Base-by-base conservation (phyloP, 1,140 invertebrate genomes). In the Caenorhabditis inopinata region DNA sequence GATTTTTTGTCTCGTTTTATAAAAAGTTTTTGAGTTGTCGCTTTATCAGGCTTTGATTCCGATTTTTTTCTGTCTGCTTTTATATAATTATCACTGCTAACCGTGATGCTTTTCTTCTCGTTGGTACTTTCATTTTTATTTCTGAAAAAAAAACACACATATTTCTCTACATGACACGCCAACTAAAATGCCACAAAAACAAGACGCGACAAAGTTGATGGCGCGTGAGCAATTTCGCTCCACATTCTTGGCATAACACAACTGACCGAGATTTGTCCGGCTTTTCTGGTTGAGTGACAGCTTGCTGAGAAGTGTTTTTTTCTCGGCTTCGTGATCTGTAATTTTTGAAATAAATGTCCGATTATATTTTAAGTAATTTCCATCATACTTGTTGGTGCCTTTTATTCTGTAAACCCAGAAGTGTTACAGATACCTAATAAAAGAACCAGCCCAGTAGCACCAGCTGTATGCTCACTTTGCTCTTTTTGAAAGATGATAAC, bases 221-320 rank as follows among this genome's bases (percentile, higher is more conserved):
- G 38, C 58, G 58, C 27, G 38, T 1, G 5, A 38, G n/a, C 58
- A 16, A 29, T 16, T 23, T 4, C 18, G 46, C 5, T 47, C 46
- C n/a, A n/a, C n/a, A n/a, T n/a, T n/a, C n/a, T 47, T 21, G 5
- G 38, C 11, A 23, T 21, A 68, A 38, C 58, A 68, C 58, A 68
- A 68, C 58, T 68, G 32, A 68, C 58, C 58, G 58, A 68, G 32
- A 68, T 68, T 68, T 68, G 58, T 68, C 58, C 32, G 58, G 23
- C 58, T 68, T 68, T 68, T 68, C 58, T 42, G 58, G 23, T 68
- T 68, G 58, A 68, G 58, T 68, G 58, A 68, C 58, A 68, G 58
- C 58, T 68, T 32, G 58, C 2, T 68, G 58, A 38, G 58, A 18
- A 38, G 58, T 68, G 58, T 32, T 68, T 68, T 32, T 29, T 68